Evolutionary conservation across 64 coral and sea anemone genomes (phyloP).

Genomic region (Porites lutea): DNA sequence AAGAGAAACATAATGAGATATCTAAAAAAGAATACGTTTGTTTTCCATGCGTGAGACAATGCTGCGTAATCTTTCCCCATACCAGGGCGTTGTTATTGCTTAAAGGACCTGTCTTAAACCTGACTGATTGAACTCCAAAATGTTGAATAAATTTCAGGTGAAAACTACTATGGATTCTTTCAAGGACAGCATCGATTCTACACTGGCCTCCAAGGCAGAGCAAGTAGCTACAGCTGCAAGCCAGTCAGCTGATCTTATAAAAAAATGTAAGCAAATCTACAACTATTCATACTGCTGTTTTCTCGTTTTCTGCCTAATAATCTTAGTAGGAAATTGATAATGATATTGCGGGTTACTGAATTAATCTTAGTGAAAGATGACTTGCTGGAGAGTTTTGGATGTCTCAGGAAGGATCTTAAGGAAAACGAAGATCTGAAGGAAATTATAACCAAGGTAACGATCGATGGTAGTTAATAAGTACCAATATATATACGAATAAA

Average conservation of each 20-base stretch:
- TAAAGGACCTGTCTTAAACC: too few relatives aligned
- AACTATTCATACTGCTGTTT: too few relatives aligned
- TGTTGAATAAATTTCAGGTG: conserved; percentile 22
- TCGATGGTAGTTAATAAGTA: background rate
- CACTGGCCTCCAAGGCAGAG: conserved; percentile 59
- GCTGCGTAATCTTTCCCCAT: too few relatives aligned
- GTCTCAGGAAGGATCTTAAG: conserved; percentile 43
- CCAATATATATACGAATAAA: background rate
- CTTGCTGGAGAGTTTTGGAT: conserved; percentile 47
- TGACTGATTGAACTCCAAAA: background rate
- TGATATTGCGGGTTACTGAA: background rate
- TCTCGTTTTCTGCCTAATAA: too few relatives aligned
- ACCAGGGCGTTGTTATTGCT: too few relatives aligned
- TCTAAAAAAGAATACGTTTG: too few relatives aligned
- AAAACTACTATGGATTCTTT: conserved; percentile 84
- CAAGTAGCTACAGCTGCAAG: conserved; percentile 74
- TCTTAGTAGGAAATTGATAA: too few relatives aligned
- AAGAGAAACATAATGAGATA: too few relatives aligned
- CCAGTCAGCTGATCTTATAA: conserved; percentile 68
- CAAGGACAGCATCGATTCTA: conserved; percentile 77
- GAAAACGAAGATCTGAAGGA: conserved; percentile 59
- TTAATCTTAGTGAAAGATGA: conserved; percentile 61
- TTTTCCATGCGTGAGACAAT: too few relatives aligned
- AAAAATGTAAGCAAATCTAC: conserved; percentile 62
- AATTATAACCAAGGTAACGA: conserved; percentile 57